These are phyloP conservation scores for Baccha elongata DNA, from an alignment of 2,888 invertebrate genomes.

Conservation along the genomic window DNA sequence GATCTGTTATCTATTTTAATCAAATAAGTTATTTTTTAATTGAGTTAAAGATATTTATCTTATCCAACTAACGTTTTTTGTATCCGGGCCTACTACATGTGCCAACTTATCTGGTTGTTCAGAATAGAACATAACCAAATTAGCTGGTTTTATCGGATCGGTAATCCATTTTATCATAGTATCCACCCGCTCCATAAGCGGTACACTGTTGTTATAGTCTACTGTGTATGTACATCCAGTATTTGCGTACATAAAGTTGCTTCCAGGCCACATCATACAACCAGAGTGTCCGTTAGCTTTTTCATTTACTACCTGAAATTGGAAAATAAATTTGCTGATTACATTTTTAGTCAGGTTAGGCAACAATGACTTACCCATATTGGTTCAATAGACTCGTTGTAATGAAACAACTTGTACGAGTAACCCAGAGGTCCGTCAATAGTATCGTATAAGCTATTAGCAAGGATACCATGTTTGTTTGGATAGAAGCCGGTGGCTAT, in stretches of 20 bases:
- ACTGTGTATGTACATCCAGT: slow-evolving; percentile 82
- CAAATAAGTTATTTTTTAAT: not conserved
- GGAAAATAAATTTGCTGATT: not conserved
- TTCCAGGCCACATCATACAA: slow-evolving; percentile 89
- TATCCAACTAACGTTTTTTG: slow-evolving; percentile 57
- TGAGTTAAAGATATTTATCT: not conserved
- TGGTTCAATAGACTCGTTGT: slow-evolving; percentile 83
- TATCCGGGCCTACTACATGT: slow-evolving; percentile 84
- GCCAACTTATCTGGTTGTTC: slow-evolving; percentile 87
- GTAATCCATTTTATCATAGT: slow-evolving; percentile 84
- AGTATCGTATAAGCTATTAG: slow-evolving; percentile 85
- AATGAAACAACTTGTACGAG: slow-evolving; percentile 84
- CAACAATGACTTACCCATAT: slow-evolving; percentile 84
- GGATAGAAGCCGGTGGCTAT: slow-evolving; percentile 87
- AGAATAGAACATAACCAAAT: slow-evolving; percentile 87
- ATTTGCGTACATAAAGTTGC: slow-evolving; percentile 83
- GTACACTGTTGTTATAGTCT: slow-evolving; percentile 81
- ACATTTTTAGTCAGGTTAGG: not conserved
- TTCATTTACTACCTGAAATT: slow-evolving; percentile 83
- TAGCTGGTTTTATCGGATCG: slow-evolving; percentile 85
- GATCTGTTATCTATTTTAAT: slow-evolving; percentile 76
- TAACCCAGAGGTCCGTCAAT: slow-evolving; percentile 75
- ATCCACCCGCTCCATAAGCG: slow-evolving; percentile 84
- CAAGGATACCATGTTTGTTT: slow-evolving; percentile 88
- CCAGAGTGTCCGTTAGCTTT: slow-evolving; percentile 84